Conservation (phyloP, 1,140 invertebrate genomes). For the Manduca sexta region DNA sequence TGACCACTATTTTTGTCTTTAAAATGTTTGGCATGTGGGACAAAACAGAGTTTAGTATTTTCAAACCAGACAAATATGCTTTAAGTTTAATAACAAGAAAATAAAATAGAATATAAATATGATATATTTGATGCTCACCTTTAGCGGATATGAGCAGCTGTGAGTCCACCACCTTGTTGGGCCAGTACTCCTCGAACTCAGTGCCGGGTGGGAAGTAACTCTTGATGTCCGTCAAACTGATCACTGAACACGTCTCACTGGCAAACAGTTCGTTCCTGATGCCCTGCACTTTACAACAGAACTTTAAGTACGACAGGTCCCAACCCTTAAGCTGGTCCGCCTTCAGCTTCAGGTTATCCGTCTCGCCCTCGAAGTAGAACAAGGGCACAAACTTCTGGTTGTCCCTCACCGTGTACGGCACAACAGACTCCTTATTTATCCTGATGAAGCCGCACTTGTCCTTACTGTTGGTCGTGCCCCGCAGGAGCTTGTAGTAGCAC, state of each 20-base stretch:
- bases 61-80: neutral
- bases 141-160: constrained; percentile 80
- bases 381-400: constrained; percentile 91
- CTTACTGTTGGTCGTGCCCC: constrained; percentile 77
- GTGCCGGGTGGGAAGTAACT: constrained; percentile 92
- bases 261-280: constrained; percentile 93
- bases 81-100: neutral
- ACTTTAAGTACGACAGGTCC: constrained; percentile 94
- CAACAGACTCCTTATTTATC: constrained; percentile 94
- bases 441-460: constrained; percentile 94
- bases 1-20: no score
- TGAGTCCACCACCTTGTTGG: constrained; percentile 86
- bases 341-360: constrained; percentile 89
- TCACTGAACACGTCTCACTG: constrained; percentile 90
- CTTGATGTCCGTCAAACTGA: constrained; percentile 91
- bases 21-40: no score
- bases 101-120: constrained; percentile 17
- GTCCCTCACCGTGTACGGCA: constrained; percentile 91
- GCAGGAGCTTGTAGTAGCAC: constrained; percentile 87
- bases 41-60: neutral
- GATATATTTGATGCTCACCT: constrained; percentile 44
- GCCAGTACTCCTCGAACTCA: constrained; percentile 93
- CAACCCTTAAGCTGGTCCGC: constrained; percentile 89
- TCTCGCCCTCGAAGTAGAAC: constrained; percentile 96
- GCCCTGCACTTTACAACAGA: constrained; percentile 95